These are phyloP conservation scores for Phrynocephalus forsythii DNA, from an alignment of 2,797 vertebrate genomes.

Conservation along the genomic window DNA sequence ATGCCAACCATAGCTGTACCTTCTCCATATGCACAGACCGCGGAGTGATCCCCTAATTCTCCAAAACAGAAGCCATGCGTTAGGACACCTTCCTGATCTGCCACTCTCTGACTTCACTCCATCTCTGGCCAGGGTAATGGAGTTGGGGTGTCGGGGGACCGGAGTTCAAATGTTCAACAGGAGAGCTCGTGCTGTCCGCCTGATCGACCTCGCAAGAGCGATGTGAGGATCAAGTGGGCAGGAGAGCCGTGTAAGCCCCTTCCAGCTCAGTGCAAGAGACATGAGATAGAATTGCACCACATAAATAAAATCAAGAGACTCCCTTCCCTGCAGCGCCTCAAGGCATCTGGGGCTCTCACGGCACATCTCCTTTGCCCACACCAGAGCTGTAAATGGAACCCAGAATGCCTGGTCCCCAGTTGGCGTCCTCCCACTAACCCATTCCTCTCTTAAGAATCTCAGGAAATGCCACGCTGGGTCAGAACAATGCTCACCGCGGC, in stretches of 20 bases:
- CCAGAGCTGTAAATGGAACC: not conserved
- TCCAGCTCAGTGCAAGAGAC: too few relatives aligned
- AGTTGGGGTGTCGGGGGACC: not conserved
- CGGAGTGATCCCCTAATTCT: not conserved
- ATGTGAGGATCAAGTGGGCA: too few relatives aligned
- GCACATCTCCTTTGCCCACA: not conserved
- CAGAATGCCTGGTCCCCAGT: not conserved
- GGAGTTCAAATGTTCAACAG: too few relatives aligned
- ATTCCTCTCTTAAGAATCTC: constrained; percentile 25
- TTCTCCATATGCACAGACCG: not conserved
- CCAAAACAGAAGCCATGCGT: fast-evolving
- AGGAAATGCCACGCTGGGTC: constrained; percentile 12
- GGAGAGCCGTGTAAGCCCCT: too few relatives aligned
- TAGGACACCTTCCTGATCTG: not conserved
- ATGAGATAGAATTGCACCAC: too few relatives aligned
- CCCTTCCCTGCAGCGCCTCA: too few relatives aligned
- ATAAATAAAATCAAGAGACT: not conserved
- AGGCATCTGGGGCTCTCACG: not conserved
- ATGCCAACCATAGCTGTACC: not conserved
- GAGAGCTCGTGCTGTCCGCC: too few relatives aligned
- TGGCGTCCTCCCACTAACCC: not conserved
- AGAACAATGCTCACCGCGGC: not conserved
- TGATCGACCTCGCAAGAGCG: too few relatives aligned
- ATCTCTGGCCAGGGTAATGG: not conserved
- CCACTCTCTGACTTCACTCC: too few relatives aligned